Evolutionary conservation across 2,113 vertebrate species (phyloP), one percentile per base, ranked within the genome.

Genomic region (Anhinga rufa): DNA sequence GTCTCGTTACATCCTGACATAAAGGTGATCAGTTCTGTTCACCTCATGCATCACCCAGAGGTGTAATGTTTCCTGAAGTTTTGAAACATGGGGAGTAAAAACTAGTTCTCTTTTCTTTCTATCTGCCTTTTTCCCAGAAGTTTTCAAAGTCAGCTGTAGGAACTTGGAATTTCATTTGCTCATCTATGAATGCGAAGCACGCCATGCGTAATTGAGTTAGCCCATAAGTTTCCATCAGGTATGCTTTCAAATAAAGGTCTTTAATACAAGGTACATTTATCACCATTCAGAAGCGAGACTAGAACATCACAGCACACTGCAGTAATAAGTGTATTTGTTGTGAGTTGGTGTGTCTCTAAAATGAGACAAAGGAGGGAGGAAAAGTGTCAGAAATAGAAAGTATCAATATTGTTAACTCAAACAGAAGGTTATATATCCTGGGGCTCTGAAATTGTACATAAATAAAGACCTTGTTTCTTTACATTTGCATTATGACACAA

Each of bases 331-430:
- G 32, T 44, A 82, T 76, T 89, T 85, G 57, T 46, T 94, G 52
- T 36, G 40, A 72, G 77, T 86, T 91, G 52, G 31, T 54, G 2
- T 83, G 61, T 66, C 60, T 76, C 81, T 87, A 82, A 95, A 95
- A 72, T 24, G 49, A 95, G 54, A 96, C 54, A 96, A 92, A 87
- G 65, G 19, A 84, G 17, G 48, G 77, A 91, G 2, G 7, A 74
- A 85, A 88, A 92, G 40, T n/a, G 48, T 95, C 93, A 95, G 87
- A 92, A 92, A 92, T 19, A 84, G 72, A 71, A 94, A 87, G 74
- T 96, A 95, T 76, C 95, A 87, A 61, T 90, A 95, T 5, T 70
- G 48, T 79, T 95, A 96, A 95, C 70, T 82, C 70, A 94, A 82
- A 92, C 66, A 85, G 94, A 96, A 95, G 46, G 78, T 93, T 90